phyloP scores from a whole-genome alignment of 2,113 vertebrate genomes.

The Platysteira castanea region DNA sequence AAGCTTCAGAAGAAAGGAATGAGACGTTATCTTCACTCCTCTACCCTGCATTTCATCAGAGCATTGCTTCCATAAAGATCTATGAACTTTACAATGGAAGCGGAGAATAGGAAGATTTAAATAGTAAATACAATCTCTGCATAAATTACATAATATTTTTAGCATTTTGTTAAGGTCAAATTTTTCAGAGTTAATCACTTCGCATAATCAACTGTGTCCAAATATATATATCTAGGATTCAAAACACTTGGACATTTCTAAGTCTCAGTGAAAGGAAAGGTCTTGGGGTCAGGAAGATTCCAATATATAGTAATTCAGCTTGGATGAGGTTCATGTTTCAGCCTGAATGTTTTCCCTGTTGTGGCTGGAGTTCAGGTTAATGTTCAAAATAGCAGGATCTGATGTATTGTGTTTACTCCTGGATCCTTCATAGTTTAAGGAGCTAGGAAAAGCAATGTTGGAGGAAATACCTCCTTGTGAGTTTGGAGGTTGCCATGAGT shows the following conservation, averaged over 20 bases:
- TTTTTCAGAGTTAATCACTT: neutral
- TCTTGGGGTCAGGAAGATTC: neutral
- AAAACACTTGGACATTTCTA: neutral
- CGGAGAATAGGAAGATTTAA: neutral
- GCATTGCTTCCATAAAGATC: neutral
- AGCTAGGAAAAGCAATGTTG: neutral
- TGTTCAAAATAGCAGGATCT: neutral
- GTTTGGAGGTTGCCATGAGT: neutral
- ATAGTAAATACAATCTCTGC: neutral
- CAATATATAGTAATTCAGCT: neutral
- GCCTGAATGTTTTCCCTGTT: neutral
- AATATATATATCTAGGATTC: neutral
- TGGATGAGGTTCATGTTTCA: neutral
- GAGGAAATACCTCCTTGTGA: neutral
- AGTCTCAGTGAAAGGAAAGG: neutral
- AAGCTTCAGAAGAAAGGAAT: neutral
- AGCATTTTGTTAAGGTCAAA: neutral
- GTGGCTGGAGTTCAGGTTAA: neutral
- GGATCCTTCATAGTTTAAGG: neutral
- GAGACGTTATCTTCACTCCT: neutral
- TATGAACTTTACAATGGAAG: neutral
- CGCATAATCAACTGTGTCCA: neutral
- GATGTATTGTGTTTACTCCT: neutral
- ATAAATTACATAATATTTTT: neutral
- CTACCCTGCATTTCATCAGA: neutral